Base-by-base conservation (phyloP, 2,888 invertebrate genomes). In the Phlogophora meticulosa region DNA sequence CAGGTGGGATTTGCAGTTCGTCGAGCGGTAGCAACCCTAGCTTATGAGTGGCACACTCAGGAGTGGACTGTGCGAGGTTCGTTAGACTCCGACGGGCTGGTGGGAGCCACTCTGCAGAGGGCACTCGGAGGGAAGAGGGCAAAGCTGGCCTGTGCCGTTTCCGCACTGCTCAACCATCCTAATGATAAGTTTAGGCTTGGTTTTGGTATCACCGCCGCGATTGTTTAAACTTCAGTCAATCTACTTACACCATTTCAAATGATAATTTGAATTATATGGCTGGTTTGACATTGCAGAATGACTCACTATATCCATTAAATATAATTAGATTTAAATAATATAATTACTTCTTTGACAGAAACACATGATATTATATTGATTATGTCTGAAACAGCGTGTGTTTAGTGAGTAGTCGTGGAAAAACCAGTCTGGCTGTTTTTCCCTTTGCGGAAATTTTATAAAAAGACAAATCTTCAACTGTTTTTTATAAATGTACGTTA, bases 141-240 rank as follows among this genome's bases (percentile, higher is more conserved):
- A 0, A 87, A 92, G 53, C 87, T 95, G 0, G 90, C 93, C 15
- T 93, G 94, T 65, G 92, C 94, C 46, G 81, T 95, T 52, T 95
- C 95, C 2, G 95, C 94, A 0, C 90, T 95, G 0, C 91, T 95
- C 57, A 95, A 95, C 77, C 95, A 95, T 57, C 94, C 94, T n/a
- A 95, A 95, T 73, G 89, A 95, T 74, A 95, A 95, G 83, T 95
- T 95, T 78, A 85, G 94, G 40, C 92, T 95, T 0, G 95, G 95
- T 0, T 94, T 95, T 64, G 93, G 93, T 4, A 76, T 95, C 49
- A 95, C 92, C 9, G 95, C 94, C 20, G 87, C 92, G 59, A 91
- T 94, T 59, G 79, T 91, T 59, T 93, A 88, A 72, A 68, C 13
- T 24, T 22, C 15, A 52, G 42, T 36, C 4, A 43, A 48, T 53